Evolutionary conservation across 2,797 vertebrate species (phyloP).

Genomic region (Silurus lanzhouensis): DNA sequence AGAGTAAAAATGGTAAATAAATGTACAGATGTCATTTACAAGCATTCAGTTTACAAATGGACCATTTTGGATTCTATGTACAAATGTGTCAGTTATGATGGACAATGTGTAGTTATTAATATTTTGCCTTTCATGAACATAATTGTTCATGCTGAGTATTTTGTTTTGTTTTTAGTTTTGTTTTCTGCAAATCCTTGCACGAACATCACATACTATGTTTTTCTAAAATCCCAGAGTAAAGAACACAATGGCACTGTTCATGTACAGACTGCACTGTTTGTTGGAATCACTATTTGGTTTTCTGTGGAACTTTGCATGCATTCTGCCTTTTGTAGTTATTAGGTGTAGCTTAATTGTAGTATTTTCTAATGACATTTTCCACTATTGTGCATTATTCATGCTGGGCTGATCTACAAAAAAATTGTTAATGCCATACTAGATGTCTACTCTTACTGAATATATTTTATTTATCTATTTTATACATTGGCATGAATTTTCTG

Average conservation of each 20-base stretch:
- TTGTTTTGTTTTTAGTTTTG: no score
- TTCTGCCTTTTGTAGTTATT: background rate
- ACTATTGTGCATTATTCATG: background rate
- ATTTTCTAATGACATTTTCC: background rate
- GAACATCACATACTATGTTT: background rate
- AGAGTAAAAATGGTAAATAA: no score
- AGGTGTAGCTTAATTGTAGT: background rate
- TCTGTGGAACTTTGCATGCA: background rate
- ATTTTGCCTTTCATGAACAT: no score
- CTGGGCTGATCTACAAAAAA: background rate
- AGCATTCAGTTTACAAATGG: no score
- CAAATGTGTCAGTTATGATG: no score
- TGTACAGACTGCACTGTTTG: slow-evolving; percentile 3
- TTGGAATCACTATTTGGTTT: background rate
- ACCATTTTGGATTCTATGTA: no score
- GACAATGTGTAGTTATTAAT: no score
- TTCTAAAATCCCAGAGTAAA: background rate
- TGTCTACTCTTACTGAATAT: background rate
- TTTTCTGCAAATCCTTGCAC: background rate
- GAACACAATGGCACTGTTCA: background rate
- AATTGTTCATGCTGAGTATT: no score
- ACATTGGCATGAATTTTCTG: background rate
- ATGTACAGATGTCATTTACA: no score
- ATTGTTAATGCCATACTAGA: background rate
- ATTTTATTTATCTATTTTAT: background rate